A percentile compares a stretch with the other conserved stretches of the same genome.
Evolutionary conservation across 2,888 invertebrate species (phyloP).

Genomic region (Temnothorax rugatulus): DNA sequence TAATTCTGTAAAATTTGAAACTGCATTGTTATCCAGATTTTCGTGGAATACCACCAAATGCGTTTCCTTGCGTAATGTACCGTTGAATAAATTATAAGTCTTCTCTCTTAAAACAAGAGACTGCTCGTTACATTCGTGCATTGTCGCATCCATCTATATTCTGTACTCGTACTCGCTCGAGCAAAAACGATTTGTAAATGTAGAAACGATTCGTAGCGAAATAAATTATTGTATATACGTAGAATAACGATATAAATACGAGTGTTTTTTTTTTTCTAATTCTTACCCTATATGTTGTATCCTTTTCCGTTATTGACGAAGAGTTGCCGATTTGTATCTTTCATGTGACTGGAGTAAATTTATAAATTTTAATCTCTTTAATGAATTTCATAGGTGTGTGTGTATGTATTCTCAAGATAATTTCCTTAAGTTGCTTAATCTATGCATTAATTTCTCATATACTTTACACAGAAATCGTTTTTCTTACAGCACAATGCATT

Average conservation of each 20-base stretch:
- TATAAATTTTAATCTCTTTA: background rate
- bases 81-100: constrained; percentile 34
- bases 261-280: constrained; percentile 14
- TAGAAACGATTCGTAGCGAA: constrained; percentile 81
- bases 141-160: constrained; percentile 61
- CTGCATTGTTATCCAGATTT: constrained; percentile 4
- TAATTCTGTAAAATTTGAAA: constrained; percentile 6
- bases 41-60: background rate
- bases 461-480: background rate
- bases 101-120: constrained; percentile 17
- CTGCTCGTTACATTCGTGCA: constrained; percentile 58
- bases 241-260: constrained; percentile 25
- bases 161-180: constrained; percentile 72
- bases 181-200: constrained; percentile 83
- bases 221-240: constrained; percentile 85
- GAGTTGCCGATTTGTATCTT: background rate
- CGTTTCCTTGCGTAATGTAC: constrained; percentile 1
- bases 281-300: background rate
- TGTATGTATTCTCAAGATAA: background rate
- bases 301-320: background rate
- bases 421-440: background rate
- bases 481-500: background rate
- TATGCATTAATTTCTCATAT: background rate
- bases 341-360: background rate
- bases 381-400: background rate